Conservation (phyloP, 2,113 vertebrate genomes). For the Erinaceus europaeus region DNA sequence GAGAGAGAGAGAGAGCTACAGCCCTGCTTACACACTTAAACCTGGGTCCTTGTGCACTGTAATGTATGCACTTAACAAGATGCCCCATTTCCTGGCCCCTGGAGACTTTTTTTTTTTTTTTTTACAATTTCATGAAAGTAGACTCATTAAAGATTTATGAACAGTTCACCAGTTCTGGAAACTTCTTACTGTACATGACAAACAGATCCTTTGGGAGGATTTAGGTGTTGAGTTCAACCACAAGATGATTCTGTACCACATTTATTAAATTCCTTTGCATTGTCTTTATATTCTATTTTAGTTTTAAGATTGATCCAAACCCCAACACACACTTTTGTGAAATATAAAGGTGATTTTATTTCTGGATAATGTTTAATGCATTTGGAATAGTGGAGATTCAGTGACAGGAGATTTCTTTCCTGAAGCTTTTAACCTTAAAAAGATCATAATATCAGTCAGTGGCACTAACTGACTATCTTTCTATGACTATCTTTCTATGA, state of each 20-base stretch:
- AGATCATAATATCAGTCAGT: too few relatives aligned
- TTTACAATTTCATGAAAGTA: background rate
- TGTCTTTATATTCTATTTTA: background rate
- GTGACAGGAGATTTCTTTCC: background rate
- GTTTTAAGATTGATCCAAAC: background rate
- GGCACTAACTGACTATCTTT: background rate
- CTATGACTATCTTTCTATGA: background rate
- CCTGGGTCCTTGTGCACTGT: too few relatives aligned
- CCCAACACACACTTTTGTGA: background rate
- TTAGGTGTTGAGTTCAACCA: background rate
- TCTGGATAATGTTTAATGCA: background rate
- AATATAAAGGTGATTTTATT: background rate
- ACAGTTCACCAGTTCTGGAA: background rate
- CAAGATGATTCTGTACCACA: background rate
- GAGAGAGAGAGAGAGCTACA: too few relatives aligned
- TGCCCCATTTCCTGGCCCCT: too few relatives aligned
- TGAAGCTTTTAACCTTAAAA: background rate
- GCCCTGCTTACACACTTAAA: too few relatives aligned
- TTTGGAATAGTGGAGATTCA: background rate
- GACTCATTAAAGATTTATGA: background rate
- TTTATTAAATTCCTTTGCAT: background rate
- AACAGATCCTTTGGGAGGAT: background rate
- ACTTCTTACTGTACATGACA: background rate
- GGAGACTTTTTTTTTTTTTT: too few relatives aligned
- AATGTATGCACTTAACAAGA: too few relatives aligned